phyloP scores from a whole-genome alignment of 2,888 invertebrate species.

The Periphyllus acericola region DNA sequence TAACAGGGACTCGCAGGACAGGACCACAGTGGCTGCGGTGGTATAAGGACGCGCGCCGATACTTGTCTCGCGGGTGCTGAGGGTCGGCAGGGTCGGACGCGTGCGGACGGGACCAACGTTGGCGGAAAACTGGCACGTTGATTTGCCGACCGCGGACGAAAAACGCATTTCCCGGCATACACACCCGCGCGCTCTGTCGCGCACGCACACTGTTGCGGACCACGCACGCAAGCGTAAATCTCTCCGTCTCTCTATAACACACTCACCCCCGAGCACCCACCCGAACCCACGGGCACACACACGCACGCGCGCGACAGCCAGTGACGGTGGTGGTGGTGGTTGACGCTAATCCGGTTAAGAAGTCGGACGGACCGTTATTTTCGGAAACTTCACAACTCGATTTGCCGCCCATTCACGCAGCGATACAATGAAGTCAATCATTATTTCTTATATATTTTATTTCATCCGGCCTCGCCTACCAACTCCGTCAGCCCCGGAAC shows the following conservation, averaged over 20 bases:
- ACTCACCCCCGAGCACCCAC: not conserved
- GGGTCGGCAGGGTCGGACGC: not conserved
- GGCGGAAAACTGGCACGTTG: constrained; percentile 55
- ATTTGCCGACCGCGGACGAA: constrained; percentile 41
- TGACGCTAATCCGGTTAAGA: constrained; percentile 45
- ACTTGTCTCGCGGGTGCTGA: not conserved
- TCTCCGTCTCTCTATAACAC: not conserved
- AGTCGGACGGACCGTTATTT: constrained; percentile 33
- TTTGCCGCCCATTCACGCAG: not conserved
- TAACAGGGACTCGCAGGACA: not conserved
- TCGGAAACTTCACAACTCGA: constrained; percentile 35
- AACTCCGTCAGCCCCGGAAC: too few species aligned
- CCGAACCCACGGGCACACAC: not conserved
- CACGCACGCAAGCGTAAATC: not conserved
- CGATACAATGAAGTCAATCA: constrained; percentile 36
- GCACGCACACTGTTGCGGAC: not conserved
- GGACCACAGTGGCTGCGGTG: not conserved
- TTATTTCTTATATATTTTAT: constrained; percentile 27
- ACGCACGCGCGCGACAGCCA: not conserved
- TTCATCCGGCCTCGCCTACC: not conserved
- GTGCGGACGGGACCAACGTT: constrained; percentile 21
- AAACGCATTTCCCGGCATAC: constrained; percentile 31
- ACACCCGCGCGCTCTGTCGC: not conserved
- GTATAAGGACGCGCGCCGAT: not conserved
- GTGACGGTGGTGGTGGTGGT: not conserved